A percentile compares a stretch with the other conserved stretches of the same genome.
phyloP scores from a whole-genome alignment of 2,797 vertebrate species.

The Danionella dracula region DNA sequence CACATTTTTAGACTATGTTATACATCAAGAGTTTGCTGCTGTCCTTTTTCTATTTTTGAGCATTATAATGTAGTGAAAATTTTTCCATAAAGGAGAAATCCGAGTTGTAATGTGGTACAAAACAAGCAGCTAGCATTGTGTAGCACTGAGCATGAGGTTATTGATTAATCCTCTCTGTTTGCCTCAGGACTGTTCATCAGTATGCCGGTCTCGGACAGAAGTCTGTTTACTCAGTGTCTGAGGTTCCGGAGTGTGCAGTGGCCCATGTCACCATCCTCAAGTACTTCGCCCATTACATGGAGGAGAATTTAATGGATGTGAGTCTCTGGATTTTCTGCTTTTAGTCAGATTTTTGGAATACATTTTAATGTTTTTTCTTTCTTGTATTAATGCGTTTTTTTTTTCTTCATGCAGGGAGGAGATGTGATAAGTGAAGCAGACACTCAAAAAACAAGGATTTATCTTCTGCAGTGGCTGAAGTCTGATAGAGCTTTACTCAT shows the following conservation, averaged over 20 bases:
- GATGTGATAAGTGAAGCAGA: conserved; percentile 85
- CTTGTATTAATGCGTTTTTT: neutral
- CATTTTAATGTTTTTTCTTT: neutral
- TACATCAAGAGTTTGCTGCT: too few relatives aligned
- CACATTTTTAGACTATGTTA: too few relatives aligned
- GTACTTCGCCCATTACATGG: conserved; percentile 98
- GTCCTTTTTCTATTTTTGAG: too few relatives aligned
- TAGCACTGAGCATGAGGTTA: neutral
- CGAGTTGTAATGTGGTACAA: neutral
- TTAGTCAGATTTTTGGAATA: neutral
- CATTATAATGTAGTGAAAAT: too few relatives aligned
- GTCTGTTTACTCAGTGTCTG: conserved; percentile 82
- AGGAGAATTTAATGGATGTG: conserved; percentile 99
- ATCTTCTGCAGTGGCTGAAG: conserved; percentile 96
- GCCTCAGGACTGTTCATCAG: conserved; percentile 87
- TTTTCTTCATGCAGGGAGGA: conserved; percentile 74
- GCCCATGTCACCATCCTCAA: conserved; percentile 96
- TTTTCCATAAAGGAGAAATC: too few relatives aligned
- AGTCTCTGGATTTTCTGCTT: conserved; percentile 56
- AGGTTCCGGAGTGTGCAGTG: conserved; percentile 91
- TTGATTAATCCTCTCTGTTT: neutral
- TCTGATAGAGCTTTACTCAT: conserved; percentile 98
- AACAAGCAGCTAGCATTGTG: neutral
- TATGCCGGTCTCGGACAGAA: conserved; percentile 91
- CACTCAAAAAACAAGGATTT: conserved; percentile 82